Evolutionary conservation across 2,797 vertebrate species (phyloP).

Genomic region (Pelobates cultripes): DNA sequence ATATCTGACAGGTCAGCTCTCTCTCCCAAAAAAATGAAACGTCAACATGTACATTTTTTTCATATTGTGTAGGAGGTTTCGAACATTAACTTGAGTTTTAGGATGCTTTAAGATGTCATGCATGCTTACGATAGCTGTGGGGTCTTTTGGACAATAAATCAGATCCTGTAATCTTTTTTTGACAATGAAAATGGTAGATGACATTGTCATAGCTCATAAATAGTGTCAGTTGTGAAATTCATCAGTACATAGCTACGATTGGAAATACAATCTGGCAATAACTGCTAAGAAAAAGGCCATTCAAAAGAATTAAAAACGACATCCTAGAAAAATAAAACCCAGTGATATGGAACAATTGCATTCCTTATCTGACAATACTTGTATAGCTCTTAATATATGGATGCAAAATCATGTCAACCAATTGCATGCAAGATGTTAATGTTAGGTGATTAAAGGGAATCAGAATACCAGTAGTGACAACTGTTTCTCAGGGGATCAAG

Average conservation of each 20-base stretch:
- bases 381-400: too few species aligned
- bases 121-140: constrained; percentile 35
- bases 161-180: constrained; percentile 33
- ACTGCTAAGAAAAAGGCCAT: not conserved
- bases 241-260: constrained; percentile 22
- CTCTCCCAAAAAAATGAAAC: constrained; percentile 26
- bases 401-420: too few species aligned
- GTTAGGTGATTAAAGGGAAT: too few species aligned
- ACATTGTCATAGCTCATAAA: constrained; percentile 46
- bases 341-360: not conserved
- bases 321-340: not conserved
- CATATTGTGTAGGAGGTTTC: constrained; percentile 9
- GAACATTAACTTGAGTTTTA: not conserved
- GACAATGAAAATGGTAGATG: constrained; percentile 36
- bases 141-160: constrained; percentile 30
- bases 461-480: too few species aligned
- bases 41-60: constrained; percentile 29
- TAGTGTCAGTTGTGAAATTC: constrained; percentile 40
- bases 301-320: not conserved
- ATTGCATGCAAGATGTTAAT: too few species aligned
- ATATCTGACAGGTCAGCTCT: constrained; percentile 35
- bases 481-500: too few species aligned
- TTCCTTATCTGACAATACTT: not conserved
- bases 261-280: constrained; percentile 13
- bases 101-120: constrained; percentile 22